These are phyloP conservation scores for Hemichromis elongatus DNA, from an alignment of 2,113 vertebrate genomes.

Conservation along the genomic window DNA sequence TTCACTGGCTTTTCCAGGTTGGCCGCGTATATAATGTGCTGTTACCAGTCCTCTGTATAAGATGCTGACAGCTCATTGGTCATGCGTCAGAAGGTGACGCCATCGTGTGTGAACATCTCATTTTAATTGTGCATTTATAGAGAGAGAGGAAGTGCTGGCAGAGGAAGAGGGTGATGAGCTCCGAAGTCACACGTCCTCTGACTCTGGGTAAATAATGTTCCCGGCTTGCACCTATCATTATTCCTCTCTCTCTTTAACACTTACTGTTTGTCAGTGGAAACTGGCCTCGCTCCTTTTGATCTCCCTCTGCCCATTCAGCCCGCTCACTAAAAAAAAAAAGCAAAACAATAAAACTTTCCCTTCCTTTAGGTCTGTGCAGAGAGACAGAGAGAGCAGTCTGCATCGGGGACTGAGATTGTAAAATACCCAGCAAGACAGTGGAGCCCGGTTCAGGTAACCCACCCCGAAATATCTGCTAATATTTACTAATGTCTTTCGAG, in stretches of 20 bases:
- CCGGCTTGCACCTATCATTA: constrained; percentile 60
- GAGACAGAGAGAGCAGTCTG: not conserved
- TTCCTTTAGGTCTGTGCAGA: not conserved
- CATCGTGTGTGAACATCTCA: constrained; percentile 55
- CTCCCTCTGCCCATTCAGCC: constrained; percentile 4
- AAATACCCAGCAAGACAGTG: constrained; percentile 14
- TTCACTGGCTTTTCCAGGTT: not conserved
- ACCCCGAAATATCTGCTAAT: constrained; percentile 46
- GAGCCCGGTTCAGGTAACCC: constrained; percentile 3
- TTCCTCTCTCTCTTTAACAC: constrained; percentile 63
- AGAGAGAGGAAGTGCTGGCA: constrained; percentile 53
- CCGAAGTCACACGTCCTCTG: constrained; percentile 60
- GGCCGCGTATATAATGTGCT: not conserved
- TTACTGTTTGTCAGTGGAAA: constrained; percentile 63
- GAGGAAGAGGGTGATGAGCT: constrained; percentile 56
- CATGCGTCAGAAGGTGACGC: constrained; percentile 3
- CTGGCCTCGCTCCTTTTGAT: constrained; percentile 57
- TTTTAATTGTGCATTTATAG: constrained; percentile 74
- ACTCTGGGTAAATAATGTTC: constrained; percentile 62
- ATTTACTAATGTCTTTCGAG: constrained; percentile 48
- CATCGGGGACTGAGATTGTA: not conserved
- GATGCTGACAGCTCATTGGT: constrained; percentile 2
- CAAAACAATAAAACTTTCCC: not conserved
- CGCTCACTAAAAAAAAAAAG: not conserved
- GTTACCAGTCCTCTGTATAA: not conserved